Evolutionary conservation across 2,797 vertebrate species (phyloP), one percentile per base, ranked within the genome.

Genomic region (Lemur catta): DNA sequence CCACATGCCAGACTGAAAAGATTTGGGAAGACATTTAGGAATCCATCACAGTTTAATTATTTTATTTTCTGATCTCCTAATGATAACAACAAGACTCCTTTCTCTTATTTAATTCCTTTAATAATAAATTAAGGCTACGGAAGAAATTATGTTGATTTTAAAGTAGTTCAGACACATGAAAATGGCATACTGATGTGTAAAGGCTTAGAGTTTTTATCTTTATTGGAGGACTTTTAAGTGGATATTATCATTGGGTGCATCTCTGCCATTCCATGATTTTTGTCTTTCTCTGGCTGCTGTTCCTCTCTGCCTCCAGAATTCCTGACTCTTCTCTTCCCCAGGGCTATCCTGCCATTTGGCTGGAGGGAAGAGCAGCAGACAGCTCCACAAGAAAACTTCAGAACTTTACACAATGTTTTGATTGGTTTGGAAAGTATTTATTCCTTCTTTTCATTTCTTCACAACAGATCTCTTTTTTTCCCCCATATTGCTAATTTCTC

Each of bases 141-240:
- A 71, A 86, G 57, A 80, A 96, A 95, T 30, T 20, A 46, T 14
- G 18, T 89, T 92, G 75, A 89, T 41, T 82, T 84, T 78, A 86
- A 95, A 88, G 48, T 63, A 63, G 38, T 55, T 76, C 14, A 82
- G 48, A 85, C 50, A 80, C 93, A 76, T 38, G 67, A 85, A 94
- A 92, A 69, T 24, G 50, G 55, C 10, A 22, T 24, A 48, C 87
- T 24, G 7, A 55, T 41, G 18, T 24, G 8, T 8, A 38, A n/a
- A 50, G 10, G 48, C 38, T 84, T 84, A 50, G 74, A 33, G n/a
- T 35, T 88, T 63, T 94, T 55, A 8, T 79, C 74, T 96, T 82
- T 79, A 9, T 33, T 74, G 48, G 65, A 69, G 30, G 72, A 20
- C 35, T 26, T 90, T 48, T 71, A 74, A 78, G 80, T 71, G n/a